These are phyloP conservation scores for Anguilla obscura DNA, from an alignment of 2,797 vertebrate species.

Conservation along the genomic window DNA sequence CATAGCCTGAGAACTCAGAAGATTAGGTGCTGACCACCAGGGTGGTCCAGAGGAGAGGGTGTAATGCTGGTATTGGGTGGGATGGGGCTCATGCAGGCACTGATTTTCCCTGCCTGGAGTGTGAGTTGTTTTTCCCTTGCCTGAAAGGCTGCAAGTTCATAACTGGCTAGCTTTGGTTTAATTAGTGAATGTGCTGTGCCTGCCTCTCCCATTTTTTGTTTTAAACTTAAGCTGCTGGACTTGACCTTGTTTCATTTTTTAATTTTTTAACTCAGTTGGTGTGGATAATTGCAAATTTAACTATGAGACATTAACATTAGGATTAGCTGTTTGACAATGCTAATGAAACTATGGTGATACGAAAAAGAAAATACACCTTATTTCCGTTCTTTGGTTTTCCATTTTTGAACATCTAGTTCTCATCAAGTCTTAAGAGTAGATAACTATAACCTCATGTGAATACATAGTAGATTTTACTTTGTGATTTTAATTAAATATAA, in stretches of 20 bases:
- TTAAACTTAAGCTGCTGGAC: neutral
- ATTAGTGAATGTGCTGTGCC: neutral
- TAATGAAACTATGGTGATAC: slow-evolving; percentile 42
- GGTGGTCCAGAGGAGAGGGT: slow-evolving; percentile 84
- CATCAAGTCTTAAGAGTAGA: no score
- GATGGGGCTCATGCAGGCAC: slow-evolving; percentile 58
- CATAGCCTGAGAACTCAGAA: slow-evolving; percentile 83
- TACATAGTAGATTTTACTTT: no score
- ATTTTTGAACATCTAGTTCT: no score
- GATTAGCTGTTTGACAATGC: slow-evolving; percentile 1
- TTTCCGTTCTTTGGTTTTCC: no score
- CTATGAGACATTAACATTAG: neutral
- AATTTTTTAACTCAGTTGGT: neutral
- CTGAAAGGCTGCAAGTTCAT: neutral
- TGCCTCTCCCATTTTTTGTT: neutral
- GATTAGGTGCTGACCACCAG: slow-evolving; percentile 89
- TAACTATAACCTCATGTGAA: no score
- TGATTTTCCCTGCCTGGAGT: neutral
- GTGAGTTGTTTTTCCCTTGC: neutral
- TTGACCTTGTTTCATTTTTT: neutral
- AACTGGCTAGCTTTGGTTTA: neutral
- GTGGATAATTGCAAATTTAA: neutral
- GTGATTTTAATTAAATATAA: no score
- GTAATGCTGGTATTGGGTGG: slow-evolving; percentile 91
- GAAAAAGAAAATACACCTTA: no score